A percentile compares a stretch with the other conserved stretches of the same genome.
These are phyloP conservation scores for Portunus trituberculatus DNA, from an alignment of 1,140 invertebrate species.

Conservation along the genomic window DNA sequence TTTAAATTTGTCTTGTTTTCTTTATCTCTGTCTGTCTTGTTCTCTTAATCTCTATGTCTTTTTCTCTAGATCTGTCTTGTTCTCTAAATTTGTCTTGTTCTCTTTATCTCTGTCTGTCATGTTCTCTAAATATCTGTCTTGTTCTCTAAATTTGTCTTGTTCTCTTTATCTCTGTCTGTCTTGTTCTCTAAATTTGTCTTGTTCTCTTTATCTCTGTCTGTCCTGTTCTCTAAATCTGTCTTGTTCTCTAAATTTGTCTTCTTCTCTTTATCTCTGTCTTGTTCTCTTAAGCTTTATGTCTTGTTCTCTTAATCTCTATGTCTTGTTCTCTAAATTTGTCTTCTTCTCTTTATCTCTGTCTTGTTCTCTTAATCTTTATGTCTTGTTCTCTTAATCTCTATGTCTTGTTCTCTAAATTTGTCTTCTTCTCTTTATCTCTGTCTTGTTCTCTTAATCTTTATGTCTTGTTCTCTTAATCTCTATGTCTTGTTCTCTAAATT, in stretches of 20 bases:
- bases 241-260: not conserved
- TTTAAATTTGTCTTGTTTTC: not conserved
- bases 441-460: not conserved
- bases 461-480: not conserved
- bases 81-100: too few relatives aligned
- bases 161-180: not conserved
- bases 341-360: not conserved
- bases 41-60: not conserved
- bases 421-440: not conserved
- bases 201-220: not conserved
- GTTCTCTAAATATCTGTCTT: too few relatives aligned
- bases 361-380: not conserved
- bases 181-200: too few relatives aligned
- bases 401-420: not conserved
- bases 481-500: not conserved
- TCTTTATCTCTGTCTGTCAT: too few relatives aligned
- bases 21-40: too few relatives aligned
- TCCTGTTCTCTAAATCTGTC: too few relatives aligned
- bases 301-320: not conserved
- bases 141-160: too few relatives aligned
- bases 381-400: not conserved
- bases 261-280: not conserved
- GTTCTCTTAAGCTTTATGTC: not conserved
- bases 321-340: not conserved
- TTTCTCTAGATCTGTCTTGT: too few relatives aligned